Conservation (phyloP, 2,888 invertebrate species). For the Pterobdella sp. region DNA sequence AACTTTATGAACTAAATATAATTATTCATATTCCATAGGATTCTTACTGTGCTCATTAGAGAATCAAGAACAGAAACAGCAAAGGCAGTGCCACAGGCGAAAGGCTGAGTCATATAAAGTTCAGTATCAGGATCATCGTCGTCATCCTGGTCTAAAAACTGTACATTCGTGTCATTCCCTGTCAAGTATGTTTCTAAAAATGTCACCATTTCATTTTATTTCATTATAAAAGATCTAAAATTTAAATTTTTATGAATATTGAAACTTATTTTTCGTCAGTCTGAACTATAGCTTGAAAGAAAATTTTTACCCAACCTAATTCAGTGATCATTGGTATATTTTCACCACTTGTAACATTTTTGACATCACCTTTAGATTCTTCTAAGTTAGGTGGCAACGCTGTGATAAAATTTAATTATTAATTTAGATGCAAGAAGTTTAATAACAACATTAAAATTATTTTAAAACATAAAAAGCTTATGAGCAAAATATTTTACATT, state of each 20-base stretch:
- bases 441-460: no score
- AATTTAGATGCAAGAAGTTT: no score
- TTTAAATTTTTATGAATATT: background rate
- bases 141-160: constrained; percentile 60
- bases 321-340: constrained; percentile 34
- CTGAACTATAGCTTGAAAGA: no score
- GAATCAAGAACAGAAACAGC: constrained; percentile 99
- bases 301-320: constrained; percentile 21
- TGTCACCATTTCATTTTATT: background rate
- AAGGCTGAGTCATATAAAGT: constrained; percentile 98
- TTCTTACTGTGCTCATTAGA: constrained; percentile 93
- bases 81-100: constrained; percentile 99
- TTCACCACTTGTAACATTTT: constrained; percentile 26
- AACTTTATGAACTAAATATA: background rate
- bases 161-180: constrained; percentile 98
- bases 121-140: constrained; percentile 99
- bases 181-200: no score
- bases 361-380: background rate
- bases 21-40: background rate
- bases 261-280: no score
- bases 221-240: background rate
- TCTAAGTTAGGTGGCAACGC: background rate
- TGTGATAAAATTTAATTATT: background rate
- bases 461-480: background rate
- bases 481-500: background rate